Evolutionary conservation across 1,140 invertebrate genomes (phyloP), one percentile per base, ranked within the genome.

Genomic region (Euwallacea fornicatus): DNA sequence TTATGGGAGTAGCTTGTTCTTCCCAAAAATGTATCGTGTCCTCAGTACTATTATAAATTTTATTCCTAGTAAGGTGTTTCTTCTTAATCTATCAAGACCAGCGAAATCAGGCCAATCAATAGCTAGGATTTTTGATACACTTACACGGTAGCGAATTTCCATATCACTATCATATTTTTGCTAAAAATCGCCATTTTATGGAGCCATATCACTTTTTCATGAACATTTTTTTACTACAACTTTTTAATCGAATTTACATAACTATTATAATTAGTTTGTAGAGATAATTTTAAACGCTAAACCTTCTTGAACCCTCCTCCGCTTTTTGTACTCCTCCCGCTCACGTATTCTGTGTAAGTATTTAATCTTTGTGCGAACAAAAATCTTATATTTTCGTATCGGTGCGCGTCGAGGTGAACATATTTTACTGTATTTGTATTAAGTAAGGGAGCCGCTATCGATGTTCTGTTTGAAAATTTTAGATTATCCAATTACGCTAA

Each of bases 41-140:
- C 21, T 33, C 21, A 33, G 21, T 33, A 33, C 21, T 33, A 33
- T 4, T 33, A 33, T 33, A 33, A 33, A 33, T 33, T 33, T 4
- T 33, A 33, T 33, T 33, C 21, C 21, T 33, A 33, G 21, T 33
- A 33, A 33, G 21, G 4, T 33, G 4, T 33, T 33, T 33, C 21
- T 4, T 33, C 21, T 33, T 33, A 33, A 33, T 33, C 21, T 33
- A 33, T 33, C 21, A 33, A 33, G 21, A 77, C 42, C 42, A 47
- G 13, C 46, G 47, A 46, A 54, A 13, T 75, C 76, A 76, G 78
- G 78, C 78, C 78, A 78, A 74, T 66, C 74, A 62, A 68, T 75
- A 76, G 71, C 67, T 75, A 76, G 77, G 72, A 66, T 78, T 77
- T 33, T 33, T 75, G 64, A 76, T 74, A 78, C n/a, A 73, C 73